phyloP scores from a whole-genome alignment of 2,797 vertebrate genomes.

The Sebastes kiyomatsui region DNA sequence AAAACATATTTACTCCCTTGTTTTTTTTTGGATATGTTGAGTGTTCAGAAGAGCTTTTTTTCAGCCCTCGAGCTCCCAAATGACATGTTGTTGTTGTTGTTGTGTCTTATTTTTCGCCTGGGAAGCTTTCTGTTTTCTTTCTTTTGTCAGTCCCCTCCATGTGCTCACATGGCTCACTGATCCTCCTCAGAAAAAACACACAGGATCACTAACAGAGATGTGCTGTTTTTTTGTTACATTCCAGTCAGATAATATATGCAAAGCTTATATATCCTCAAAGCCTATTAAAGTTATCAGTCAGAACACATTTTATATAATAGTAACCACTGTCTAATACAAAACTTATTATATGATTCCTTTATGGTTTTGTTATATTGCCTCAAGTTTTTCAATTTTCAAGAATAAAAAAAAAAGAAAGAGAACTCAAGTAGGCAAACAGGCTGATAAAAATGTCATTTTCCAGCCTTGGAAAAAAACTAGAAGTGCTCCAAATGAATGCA shows the following conservation, averaged over 20 bases:
- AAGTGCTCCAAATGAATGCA: conserved; percentile 39
- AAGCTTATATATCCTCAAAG: not conserved
- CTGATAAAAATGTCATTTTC: conserved; percentile 52
- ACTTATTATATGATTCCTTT: not conserved
- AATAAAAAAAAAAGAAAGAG: not conserved
- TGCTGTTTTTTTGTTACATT: not conserved
- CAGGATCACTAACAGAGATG: not conserved
- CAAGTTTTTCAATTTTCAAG: conserved; percentile 32
- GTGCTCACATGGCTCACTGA: conserved; percentile 24
- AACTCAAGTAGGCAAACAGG: conserved; percentile 17
- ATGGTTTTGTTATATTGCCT: not conserved
- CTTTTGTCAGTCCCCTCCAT: conserved; percentile 32
- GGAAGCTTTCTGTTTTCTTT: not conserved
- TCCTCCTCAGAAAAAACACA: not conserved
- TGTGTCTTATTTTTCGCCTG: not conserved
- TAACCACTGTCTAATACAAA: not conserved
- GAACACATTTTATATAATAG: not conserved
- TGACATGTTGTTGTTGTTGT: not conserved
- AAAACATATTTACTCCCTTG: not conserved
- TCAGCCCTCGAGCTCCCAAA: not conserved
- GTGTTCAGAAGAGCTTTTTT: not conserved
- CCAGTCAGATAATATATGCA: not conserved
- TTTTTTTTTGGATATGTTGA: not conserved
- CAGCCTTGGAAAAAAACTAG: conserved; percentile 3
- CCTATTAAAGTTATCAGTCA: conserved; percentile 4